Conservation (phyloP, 2,888 invertebrate species). For the Campaea margaritaria region DNA sequence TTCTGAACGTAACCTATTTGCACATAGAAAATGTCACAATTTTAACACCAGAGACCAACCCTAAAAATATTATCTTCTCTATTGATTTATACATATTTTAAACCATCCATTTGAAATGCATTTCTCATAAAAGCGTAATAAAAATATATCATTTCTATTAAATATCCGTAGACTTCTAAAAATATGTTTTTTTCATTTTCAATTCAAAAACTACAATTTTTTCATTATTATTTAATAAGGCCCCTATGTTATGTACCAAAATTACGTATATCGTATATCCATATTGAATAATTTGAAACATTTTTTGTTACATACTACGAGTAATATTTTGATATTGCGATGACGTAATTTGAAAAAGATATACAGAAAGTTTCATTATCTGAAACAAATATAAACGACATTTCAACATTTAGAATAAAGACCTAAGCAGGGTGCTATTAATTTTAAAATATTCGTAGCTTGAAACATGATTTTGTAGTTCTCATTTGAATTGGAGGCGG, state of each 20-base stretch:
- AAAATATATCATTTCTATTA: conserved; percentile 78
- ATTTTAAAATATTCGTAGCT: too few species aligned
- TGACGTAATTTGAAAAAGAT: not conserved
- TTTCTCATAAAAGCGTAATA: conserved; percentile 77
- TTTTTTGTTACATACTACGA: conserved; percentile 46
- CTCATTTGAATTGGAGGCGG: too few species aligned
- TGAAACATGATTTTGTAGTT: too few species aligned
- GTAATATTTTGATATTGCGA: conserved; percentile 46
- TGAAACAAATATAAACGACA: not conserved
- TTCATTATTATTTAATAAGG: conserved; percentile 64
- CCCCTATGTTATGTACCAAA: conserved; percentile 77
- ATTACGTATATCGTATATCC: conserved; percentile 77
- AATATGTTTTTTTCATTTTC: conserved; percentile 62
- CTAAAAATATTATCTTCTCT: not conserved
- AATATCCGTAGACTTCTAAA: conserved; percentile 71
- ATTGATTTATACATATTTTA: conserved; percentile 27
- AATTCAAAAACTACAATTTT: conserved; percentile 63
- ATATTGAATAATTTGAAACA: conserved; percentile 56
- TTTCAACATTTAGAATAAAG: not conserved
- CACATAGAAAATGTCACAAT: not conserved
- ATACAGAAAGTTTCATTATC: not conserved
- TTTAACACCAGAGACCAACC: conserved; percentile 18
- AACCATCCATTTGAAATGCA: conserved; percentile 66
- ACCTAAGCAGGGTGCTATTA: not conserved
- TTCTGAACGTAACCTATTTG: too few species aligned